A percentile compares a stretch with the other conserved stretches of the same genome.
Evolutionary conservation across 1,140 invertebrate species (phyloP).

Genomic region (Leptinotarsa defecta): DNA sequence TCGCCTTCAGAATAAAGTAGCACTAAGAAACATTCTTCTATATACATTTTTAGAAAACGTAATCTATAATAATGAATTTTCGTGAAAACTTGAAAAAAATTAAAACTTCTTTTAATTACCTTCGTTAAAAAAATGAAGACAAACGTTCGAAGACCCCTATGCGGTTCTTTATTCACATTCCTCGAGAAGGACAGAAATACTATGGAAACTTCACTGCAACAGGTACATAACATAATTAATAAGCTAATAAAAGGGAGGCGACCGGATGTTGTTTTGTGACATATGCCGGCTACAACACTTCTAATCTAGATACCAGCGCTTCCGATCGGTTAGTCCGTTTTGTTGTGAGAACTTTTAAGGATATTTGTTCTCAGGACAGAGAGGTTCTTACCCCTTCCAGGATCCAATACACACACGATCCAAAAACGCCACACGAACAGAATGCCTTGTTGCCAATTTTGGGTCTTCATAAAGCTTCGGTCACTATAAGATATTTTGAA

Average conservation of each 20-base stretch:
- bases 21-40: too few species aligned
- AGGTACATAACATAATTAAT: conserved; percentile 9
- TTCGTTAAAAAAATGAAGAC: not conserved
- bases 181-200: not conserved
- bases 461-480: not conserved
- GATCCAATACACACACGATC: conserved; percentile 9
- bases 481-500: too few species aligned
- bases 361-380: conserved; percentile 23
- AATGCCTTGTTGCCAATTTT: not conserved
- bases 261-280: conserved; percentile 25
- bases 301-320: conserved; percentile 17
- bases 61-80: too few species aligned
- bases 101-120: too few species aligned
- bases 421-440: conserved; percentile 5
- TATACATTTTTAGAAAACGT: too few species aligned
- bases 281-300: conserved; percentile 17
- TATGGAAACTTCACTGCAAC: conserved; percentile 3
- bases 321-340: conserved; percentile 23
- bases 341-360: conserved; percentile 27
- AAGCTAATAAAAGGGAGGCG: conserved; percentile 15
- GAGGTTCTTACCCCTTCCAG: conserved; percentile 22
- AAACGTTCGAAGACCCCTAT: not conserved
- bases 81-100: too few species aligned
- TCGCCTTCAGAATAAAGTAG: too few species aligned
- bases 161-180: not conserved